Base-by-base conservation (phyloP, 2,888 invertebrate species). In the Drosophila putrida region DNA sequence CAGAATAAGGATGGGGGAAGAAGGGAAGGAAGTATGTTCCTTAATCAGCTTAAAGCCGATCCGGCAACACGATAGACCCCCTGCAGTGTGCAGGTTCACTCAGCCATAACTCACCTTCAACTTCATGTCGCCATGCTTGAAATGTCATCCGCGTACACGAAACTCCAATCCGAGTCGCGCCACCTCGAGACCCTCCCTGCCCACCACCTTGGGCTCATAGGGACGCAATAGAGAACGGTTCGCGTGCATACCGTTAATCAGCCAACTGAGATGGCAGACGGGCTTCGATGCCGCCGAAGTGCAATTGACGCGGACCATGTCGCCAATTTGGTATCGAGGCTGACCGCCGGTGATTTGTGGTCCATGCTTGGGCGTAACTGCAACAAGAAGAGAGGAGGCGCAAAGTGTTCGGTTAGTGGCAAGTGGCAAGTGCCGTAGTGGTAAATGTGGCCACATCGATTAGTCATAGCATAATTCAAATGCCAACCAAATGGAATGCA, bases 111-210 rank as follows among this genome's bases (percentile, higher is more conserved):
- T 90, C 84, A 94, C 95, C 94, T 97, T 97, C 89, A 97, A 94
- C 93, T 97, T 97, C 93, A 97, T 94, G 93, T 97, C 96, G 90
- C 97, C 96, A 88, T 95, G 94, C 91, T 95, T 95, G 94, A 97
- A 97, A 93, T 97, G 96, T 92, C 96, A 95, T 82, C 94, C 94
- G 88, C 95, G 95, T 82, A 96, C 96, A 91, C 95, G 95, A 92
- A 97, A 97, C 93, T 97, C 96, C 74, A 97, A 94, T 31, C 95
- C 96, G 49, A 96, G 93, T 63, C 95, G 95, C 25, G 96, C 95
- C 70, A 96, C 96, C 92, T 97, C 96, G 70, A 97, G 93, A 13
- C 93, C 95, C 88, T 95, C 95, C 28, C 94, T 93, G 41, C 94
- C 94, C 27, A 94, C 93, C 67, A 93, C 92, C 68, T 93, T 91